Evolutionary conservation across 2,797 vertebrate genomes (phyloP), one percentile per base, ranked within the genome.

Genomic region (Parotocinclus haroldoi): DNA sequence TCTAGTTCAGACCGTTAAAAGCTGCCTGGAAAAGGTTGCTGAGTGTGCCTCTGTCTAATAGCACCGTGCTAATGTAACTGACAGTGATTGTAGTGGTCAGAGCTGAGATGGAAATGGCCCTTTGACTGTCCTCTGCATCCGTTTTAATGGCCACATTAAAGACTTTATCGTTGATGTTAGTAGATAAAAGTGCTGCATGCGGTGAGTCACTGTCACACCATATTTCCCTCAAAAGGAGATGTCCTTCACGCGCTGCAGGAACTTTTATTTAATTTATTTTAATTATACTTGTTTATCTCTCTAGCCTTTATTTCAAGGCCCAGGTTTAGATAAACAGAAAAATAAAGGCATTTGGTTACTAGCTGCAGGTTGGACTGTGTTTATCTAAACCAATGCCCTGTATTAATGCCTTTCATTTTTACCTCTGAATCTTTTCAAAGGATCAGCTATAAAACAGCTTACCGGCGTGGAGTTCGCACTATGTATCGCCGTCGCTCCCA

Each of bases 381-480:
- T 72, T 16, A 38, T 44, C 9, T 49, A 18, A 63, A 36, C 36
- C 55, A 72, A 39, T 13, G 54, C 42, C 14, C 12, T 16, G 16
- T 65, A 39, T 42, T 61, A 49, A 46, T 44, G 1, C 8, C 49
- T 70, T 27, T n/a, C n/a, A n/a, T n/a, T 58, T 27, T 36, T 66
- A 3, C 56, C 18, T 56, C 5, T 68, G 13, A 52, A 1, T 48
- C 4, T 55, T 27, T 45, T 11, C 46, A 74, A 75, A 99, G 96
- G 89, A 97, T 97, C 90, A 98, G 96, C 84, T 99, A 98, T 83
- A 98, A 98, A 85, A 97, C 95, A 0, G 95, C 95, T 0, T 99
- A 98, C 78, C 92, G 96, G 70, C 89, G 95, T 18, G 95, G 95
- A 67, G 91, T 98, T 4, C 88, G 96, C 75, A 99, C 96, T 17